phyloP scores from a whole-genome alignment of 2,113 vertebrate species.

The Hippocampus guttulatus region DNA sequence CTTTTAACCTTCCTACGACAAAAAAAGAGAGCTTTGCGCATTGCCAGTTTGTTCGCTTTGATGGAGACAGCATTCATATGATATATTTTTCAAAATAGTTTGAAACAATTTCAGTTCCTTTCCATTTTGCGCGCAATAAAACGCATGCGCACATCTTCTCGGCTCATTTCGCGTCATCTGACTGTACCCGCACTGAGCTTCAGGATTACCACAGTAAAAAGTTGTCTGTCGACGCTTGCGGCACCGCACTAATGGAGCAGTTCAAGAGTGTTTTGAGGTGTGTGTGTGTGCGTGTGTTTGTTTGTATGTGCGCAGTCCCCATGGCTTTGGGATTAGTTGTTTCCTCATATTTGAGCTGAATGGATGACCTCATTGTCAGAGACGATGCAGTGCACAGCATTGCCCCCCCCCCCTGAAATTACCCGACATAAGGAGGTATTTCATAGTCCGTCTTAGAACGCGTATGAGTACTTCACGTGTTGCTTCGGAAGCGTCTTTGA shows the following conservation, averaged over 20 bases:
- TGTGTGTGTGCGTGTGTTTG: constrained; percentile 43
- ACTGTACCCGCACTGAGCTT: constrained; percentile 26
- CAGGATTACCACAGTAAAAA: constrained; percentile 46
- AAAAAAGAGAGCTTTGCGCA: too few relatives aligned
- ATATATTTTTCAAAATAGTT: too few relatives aligned
- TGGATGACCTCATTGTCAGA: constrained; percentile 27
- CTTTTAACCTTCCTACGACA: too few relatives aligned
- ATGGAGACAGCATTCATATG: too few relatives aligned
- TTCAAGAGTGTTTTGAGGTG: constrained; percentile 54
- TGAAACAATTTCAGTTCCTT: too few relatives aligned
- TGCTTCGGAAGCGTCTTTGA: constrained; percentile 28
- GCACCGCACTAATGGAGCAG: constrained; percentile 54
- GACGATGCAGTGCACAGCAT: background rate
- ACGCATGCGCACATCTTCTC: too few relatives aligned
- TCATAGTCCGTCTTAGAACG: background rate
- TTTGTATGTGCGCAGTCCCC: constrained; percentile 32
- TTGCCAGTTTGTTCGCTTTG: too few relatives aligned
- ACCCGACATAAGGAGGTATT: background rate
- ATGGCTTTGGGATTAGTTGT: constrained; percentile 32
- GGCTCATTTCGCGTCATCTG: too few relatives aligned
- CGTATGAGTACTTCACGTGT: background rate
- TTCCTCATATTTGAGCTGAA: constrained; percentile 28
- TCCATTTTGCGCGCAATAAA: too few relatives aligned
- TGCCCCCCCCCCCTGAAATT: background rate
- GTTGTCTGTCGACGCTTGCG: constrained; percentile 46